A percentile compares a stretch with the other conserved stretches of the same genome.
Conservation (phyloP, 2,113 vertebrate genomes). For the Myiozetetes cayanensis region DNA sequence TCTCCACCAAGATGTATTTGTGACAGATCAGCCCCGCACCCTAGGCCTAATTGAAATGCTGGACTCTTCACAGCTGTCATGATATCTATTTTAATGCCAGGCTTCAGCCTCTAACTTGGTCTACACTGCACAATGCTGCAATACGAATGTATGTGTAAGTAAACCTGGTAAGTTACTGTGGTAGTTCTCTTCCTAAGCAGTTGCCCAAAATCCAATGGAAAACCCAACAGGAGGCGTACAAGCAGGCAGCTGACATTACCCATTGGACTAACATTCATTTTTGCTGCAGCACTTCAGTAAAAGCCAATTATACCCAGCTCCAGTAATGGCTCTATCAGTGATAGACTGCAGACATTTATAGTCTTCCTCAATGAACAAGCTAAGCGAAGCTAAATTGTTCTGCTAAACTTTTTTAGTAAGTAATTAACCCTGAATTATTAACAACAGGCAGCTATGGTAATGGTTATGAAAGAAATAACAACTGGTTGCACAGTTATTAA, state of each 20-base stretch:
- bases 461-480: conserved; percentile 4
- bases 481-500: neutral
- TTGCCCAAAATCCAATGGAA: neutral
- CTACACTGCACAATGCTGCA: neutral
- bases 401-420: conserved; percentile 24
- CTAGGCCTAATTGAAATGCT: neutral
- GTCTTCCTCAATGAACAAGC: conserved; percentile 6
- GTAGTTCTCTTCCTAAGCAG: neutral
- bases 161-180: neutral
- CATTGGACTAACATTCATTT: neutral
- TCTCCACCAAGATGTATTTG: neutral
- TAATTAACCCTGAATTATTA: conserved; percentile 38
- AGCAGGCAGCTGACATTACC: neutral
- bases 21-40: neutral
- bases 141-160: rapidly evolving
- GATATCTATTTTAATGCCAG: neutral
- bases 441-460: neutral
- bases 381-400: conserved; percentile 2
- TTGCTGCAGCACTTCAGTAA: neutral
- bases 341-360: neutral
- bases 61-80: neutral
- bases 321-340: neutral
- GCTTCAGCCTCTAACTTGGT: neutral
- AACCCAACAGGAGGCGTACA: neutral
- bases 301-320: neutral